phyloP scores from a whole-genome alignment of 23 tunicate species.

The Oikopleura dioica region DNA sequence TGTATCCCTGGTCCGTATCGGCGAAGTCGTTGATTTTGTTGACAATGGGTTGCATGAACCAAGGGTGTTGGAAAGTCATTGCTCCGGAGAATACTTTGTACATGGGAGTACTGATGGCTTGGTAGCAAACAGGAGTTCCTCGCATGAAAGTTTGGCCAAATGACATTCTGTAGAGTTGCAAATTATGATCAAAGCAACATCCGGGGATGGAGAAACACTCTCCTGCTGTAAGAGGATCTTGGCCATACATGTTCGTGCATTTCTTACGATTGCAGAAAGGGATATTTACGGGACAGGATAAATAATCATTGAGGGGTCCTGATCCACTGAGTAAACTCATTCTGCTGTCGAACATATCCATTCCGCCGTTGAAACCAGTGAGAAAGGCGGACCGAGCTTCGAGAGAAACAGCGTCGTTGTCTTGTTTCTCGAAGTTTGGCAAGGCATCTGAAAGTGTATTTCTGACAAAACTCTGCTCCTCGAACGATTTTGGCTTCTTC shows the following conservation, averaged over 20 bases:
- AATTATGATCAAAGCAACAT: conserved; percentile 9
- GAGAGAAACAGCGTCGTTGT: background rate
- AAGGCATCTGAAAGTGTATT: background rate
- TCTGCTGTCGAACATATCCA: background rate
- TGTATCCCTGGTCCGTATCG: background rate
- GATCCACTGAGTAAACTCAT: background rate
- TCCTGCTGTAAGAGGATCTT: background rate
- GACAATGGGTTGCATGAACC: conserved; percentile 8
- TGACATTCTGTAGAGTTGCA: background rate
- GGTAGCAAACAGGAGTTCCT: background rate
- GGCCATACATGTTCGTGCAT: background rate
- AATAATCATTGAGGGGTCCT: background rate
- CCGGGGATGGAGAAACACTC: background rate
- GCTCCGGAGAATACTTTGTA: background rate
- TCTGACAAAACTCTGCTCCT: background rate
- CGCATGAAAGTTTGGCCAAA: background rate
- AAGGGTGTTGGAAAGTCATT: background rate
- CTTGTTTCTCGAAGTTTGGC: background rate
- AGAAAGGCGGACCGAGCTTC: conserved; percentile 5
- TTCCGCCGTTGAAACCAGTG: background rate
- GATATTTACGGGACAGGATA: background rate
- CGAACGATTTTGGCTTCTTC: background rate
- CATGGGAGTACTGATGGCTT: conserved; percentile 4
- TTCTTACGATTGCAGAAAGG: background rate
- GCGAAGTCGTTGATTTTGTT: background rate